Conservation (phyloP, 1,140 invertebrate genomes). For the Solenopsis fugax region DNA sequence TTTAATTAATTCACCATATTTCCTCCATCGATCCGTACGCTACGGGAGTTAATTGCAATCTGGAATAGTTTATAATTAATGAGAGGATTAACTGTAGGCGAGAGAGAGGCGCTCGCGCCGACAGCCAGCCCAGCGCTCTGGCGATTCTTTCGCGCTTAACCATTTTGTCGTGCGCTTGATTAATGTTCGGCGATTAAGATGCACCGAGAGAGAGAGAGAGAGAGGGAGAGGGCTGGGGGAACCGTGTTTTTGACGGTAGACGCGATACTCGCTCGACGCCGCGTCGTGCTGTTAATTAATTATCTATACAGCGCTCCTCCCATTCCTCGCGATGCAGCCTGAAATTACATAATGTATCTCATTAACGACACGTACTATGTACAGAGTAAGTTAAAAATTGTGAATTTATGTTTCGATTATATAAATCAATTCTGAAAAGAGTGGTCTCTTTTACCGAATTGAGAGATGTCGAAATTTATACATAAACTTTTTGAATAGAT, state of each 20-base stretch:
- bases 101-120: background rate
- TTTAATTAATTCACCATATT: constrained; percentile 75
- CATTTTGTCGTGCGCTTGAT: constrained; percentile 45
- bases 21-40: constrained; percentile 68
- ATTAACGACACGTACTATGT: background rate
- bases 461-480: background rate
- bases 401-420: background rate
- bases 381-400: background rate
- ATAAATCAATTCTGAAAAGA: background rate
- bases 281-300: constrained; percentile 50
- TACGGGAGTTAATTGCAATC: constrained; percentile 69
- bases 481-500: background rate
- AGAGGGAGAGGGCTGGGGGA: background rate
- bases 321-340: background rate
- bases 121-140: background rate
- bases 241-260: constrained; percentile 41
- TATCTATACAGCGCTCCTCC: background rate
- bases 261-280: constrained; percentile 34
- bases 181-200: constrained; percentile 59
- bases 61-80: constrained; percentile 75
- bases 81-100: constrained; percentile 32
- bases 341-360: constrained; percentile 13
- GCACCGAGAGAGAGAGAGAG: background rate
- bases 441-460: background rate
- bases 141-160: constrained; percentile 54